Percentiles rank a stretch among this genome's conserved stretches.
These are phyloP conservation scores for Dipodomys stephensi DNA, from an alignment of 2,113 vertebrate species.

Conservation along the genomic window DNA sequence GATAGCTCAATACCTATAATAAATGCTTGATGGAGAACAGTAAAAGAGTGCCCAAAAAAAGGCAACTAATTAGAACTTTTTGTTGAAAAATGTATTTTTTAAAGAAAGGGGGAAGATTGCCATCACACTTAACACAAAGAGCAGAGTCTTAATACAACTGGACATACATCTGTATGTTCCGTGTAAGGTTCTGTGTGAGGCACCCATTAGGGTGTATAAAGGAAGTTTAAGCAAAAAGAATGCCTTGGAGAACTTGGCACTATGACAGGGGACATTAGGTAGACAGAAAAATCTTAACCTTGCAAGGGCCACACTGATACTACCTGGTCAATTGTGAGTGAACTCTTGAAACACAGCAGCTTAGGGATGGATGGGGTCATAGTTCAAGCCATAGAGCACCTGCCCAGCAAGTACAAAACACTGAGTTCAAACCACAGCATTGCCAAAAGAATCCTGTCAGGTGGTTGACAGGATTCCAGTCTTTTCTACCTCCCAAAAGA, in stretches of 20 bases:
- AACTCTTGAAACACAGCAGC: neutral
- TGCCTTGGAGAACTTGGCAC: neutral
- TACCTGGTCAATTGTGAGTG: neutral
- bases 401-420: too few species aligned
- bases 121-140: neutral
- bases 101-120: neutral
- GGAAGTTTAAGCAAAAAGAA: neutral
- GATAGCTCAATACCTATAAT: slow-evolving; percentile 41
- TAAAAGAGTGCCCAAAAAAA: neutral
- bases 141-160: neutral
- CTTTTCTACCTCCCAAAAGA: neutral
- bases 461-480: too few species aligned
- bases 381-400: too few species aligned
- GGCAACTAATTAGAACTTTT: slow-evolving; percentile 28
- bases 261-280: neutral
- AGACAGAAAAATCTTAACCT: neutral
- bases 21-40: neutral
- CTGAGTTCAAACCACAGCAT: too few species aligned
- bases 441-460: too few species aligned
- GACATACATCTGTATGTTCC: neutral
- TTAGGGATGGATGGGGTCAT: too few species aligned
- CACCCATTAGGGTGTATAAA: neutral
- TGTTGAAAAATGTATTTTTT: slow-evolving; percentile 34
- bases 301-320: neutral
- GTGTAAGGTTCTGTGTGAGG: neutral